A percentile compares a stretch with the other conserved stretches of the same genome.
phyloP scores from a whole-genome alignment of 64 coral and sea anemone species.

The Montipora foliosa region DNA sequence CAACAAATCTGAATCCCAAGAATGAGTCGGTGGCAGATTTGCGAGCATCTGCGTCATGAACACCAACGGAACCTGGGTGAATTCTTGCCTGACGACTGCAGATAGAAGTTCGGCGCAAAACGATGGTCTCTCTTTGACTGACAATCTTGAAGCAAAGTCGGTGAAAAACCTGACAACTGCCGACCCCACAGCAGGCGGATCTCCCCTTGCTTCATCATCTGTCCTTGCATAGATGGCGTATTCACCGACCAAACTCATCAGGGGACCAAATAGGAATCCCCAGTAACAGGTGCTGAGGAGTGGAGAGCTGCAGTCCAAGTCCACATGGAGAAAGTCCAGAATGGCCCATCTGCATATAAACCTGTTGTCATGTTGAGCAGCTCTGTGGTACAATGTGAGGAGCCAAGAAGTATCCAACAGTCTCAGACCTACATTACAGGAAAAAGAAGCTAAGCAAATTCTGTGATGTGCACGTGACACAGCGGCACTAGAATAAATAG shows the following conservation, averaged over 20 bases:
- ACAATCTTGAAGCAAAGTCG: conserved; percentile 21
- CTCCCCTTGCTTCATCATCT: conserved; percentile 56
- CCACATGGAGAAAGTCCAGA: conserved; percentile 72
- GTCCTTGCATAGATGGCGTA: conserved; percentile 67
- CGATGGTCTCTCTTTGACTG: conserved; percentile 20
- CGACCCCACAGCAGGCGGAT: conserved; percentile 62
- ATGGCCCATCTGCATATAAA: conserved; percentile 83
- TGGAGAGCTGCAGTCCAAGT: conserved; percentile 50
- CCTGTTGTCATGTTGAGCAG: conserved; percentile 68
- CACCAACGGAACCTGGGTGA: conserved; percentile 77
- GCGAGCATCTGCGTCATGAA: conserved; percentile 76
- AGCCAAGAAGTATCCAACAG: conserved; percentile 78
- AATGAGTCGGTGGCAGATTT: conserved; percentile 40
- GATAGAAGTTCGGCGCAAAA: conserved; percentile 62
- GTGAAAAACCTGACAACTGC: conserved; percentile 61
- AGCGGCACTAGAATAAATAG: background rate
- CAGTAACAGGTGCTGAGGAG: conserved; percentile 67
- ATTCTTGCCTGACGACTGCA: conserved; percentile 47
- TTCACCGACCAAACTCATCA: conserved; percentile 79
- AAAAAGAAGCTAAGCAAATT: background rate
- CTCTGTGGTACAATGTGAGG: conserved; percentile 53
- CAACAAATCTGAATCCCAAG: conserved; percentile 49
- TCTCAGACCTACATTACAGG: background rate
- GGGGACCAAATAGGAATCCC: conserved; percentile 75
- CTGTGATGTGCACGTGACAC: background rate